Evolutionary conservation across 2,113 vertebrate species (phyloP).

Genomic region (Barbus barbus): DNA sequence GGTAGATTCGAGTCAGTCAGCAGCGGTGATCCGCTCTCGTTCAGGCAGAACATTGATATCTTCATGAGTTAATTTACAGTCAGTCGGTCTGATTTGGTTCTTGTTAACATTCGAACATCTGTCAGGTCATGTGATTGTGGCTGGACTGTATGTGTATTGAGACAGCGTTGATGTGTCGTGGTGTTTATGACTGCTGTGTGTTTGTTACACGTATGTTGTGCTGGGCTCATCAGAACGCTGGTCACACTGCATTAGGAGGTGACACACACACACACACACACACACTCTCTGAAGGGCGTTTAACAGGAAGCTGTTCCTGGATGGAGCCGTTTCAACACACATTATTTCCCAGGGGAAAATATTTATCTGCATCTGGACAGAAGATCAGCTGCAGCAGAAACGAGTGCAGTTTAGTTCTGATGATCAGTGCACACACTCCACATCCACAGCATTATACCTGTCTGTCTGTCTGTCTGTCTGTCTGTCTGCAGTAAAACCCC

Average conservation of each 20-base stretch:
- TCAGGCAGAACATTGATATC: no score
- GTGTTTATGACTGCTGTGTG: not conserved
- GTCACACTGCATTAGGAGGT: not conserved
- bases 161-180: not conserved
- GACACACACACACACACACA: not conserved
- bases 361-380: not conserved
- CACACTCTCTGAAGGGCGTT: not conserved
- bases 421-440: not conserved
- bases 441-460: not conserved
- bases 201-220: not conserved
- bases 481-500: not conserved
- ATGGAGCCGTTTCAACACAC: not conserved
- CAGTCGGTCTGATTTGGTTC: no score
- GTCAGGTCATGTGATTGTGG: no score
- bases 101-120: no score
- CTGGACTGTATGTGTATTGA: not conserved
- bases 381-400: not conserved
- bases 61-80: no score
- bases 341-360: conserved; percentile 5
- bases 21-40: no score
- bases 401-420: not conserved
- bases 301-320: not conserved
- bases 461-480: not conserved
- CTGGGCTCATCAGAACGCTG: not conserved
- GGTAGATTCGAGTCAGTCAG: no score